Evolutionary conservation across 2,888 invertebrate species (phyloP).

Genomic region (Deilephila porcellus): DNA sequence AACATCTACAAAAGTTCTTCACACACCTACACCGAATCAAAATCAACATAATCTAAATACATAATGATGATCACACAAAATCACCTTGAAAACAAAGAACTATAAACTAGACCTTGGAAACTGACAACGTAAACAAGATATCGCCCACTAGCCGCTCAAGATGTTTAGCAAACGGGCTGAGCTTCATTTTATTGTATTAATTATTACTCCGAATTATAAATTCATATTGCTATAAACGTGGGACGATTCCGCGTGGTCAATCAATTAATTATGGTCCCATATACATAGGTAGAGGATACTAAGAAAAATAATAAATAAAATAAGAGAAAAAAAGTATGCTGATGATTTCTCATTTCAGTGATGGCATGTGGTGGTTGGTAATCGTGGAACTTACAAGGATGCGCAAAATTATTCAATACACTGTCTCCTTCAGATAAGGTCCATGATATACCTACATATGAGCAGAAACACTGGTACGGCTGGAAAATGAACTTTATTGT

Average conservation of each 20-base stretch:
- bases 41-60: conserved; percentile 53
- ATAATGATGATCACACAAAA: conserved; percentile 42
- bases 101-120: conserved; percentile 59
- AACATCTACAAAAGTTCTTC: conserved; percentile 30
- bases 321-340: too few species aligned
- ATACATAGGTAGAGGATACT: not conserved
- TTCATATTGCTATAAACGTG: conserved; percentile 35
- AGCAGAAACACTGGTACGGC: too few species aligned
- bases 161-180: conserved; percentile 44
- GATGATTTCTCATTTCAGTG: too few species aligned
- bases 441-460: too few species aligned
- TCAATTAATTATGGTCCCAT: conserved; percentile 18
- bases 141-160: conserved; percentile 57
- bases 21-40: conserved; percentile 46
- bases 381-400: too few species aligned
- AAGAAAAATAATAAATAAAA: not conserved
- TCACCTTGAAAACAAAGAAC: conserved; percentile 46
- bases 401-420: too few species aligned
- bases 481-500: too few species aligned
- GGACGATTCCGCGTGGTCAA: conserved; percentile 42
- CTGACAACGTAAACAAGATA: conserved; percentile 52
- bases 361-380: too few species aligned
- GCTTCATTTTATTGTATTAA: conserved; percentile 37
- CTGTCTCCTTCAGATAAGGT: too few species aligned
- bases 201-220: conserved; percentile 31